A percentile compares a stretch with the other conserved stretches of the same genome.
These are phyloP conservation scores for Lobophora halterata DNA, from an alignment of 2,888 invertebrate genomes.

Conservation along the genomic window DNA sequence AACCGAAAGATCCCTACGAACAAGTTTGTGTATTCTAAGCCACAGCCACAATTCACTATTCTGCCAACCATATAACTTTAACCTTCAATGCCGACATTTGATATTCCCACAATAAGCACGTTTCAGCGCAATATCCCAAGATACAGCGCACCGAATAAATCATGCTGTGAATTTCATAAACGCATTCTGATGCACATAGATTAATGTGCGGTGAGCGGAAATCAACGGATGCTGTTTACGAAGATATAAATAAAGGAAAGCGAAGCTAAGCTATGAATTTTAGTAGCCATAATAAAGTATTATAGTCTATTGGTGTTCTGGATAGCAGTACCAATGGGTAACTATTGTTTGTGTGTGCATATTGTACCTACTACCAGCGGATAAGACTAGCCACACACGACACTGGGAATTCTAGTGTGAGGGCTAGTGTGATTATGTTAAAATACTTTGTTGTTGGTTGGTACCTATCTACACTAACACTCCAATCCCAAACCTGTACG, in stretches of 20 bases:
- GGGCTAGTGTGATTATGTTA: too few relatives aligned
- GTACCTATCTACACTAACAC: too few relatives aligned
- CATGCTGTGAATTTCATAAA: conserved; percentile 25
- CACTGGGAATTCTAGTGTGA: too few relatives aligned
- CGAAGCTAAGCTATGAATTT: background rate
- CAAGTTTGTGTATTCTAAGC: too few relatives aligned
- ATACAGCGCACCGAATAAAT: conserved; percentile 19
- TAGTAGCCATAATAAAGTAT: background rate
- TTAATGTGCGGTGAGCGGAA: conserved; percentile 7
- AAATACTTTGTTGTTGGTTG: too few relatives aligned
- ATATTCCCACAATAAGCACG: conserved; percentile 8
- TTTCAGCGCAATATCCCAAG: conserved; percentile 17
- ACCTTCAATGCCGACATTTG: conserved; percentile 9
- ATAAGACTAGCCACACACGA: background rate
- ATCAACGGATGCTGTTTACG: background rate
- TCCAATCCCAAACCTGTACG: too few relatives aligned
- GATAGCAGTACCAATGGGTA: too few relatives aligned
- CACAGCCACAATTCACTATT: background rate
- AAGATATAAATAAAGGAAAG: too few relatives aligned
- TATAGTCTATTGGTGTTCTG: too few relatives aligned
- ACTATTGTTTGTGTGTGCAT: too few relatives aligned
- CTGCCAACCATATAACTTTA: conserved; percentile 2
- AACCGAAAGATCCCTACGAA: too few relatives aligned
- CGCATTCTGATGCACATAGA: conserved; percentile 23
- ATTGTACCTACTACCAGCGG: too few relatives aligned